Evolutionary conservation across 2,797 vertebrate genomes (phyloP).

Genomic region (Margarornis squamiger): DNA sequence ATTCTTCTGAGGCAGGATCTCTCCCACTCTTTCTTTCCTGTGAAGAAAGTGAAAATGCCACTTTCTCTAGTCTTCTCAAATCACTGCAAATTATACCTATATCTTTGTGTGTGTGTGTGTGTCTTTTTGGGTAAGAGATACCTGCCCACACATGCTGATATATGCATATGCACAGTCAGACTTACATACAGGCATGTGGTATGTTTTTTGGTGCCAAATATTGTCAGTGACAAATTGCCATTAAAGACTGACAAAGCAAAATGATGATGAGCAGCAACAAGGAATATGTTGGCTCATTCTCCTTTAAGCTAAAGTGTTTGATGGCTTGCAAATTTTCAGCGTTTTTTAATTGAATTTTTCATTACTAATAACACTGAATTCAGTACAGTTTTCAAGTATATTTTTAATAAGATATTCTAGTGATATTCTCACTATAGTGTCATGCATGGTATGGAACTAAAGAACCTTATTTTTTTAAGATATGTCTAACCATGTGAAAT

Average conservation of each 20-base stretch:
- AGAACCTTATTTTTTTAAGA: background rate
- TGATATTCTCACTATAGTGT: background rate
- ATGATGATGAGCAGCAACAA: slow-evolving; percentile 13
- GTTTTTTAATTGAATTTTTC: background rate
- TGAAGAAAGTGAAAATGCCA: background rate
- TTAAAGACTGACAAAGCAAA: background rate
- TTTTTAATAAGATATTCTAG: background rate
- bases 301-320: background rate
- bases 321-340: background rate
- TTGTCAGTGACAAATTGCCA: background rate
- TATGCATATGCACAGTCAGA: background rate
- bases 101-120: background rate
- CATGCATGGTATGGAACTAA: background rate
- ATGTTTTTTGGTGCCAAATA: background rate
- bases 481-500: background rate
- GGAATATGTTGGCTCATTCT: background rate
- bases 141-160: background rate
- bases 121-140: background rate
- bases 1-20: background rate
- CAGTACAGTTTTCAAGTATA: background rate
- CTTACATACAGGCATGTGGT: background rate
- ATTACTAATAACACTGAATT: background rate
- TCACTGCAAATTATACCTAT: background rate
- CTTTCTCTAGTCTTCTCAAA: background rate
- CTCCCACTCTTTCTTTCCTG: background rate